phyloP scores from a whole-genome alignment of 2,113 vertebrate species.

The Sakesphorus luctuosus region DNA sequence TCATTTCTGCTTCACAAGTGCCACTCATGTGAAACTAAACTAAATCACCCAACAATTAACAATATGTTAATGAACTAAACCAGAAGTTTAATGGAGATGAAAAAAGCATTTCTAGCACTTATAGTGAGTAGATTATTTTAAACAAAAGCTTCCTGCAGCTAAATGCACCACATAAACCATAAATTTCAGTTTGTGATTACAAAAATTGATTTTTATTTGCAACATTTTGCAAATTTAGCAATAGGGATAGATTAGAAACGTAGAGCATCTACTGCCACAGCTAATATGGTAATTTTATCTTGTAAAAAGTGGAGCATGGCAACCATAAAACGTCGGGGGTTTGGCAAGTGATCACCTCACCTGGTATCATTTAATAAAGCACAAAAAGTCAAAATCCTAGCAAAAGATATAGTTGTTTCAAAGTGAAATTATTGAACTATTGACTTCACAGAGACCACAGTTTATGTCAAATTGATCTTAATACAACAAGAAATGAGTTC shows the following conservation, averaged over 20 bases:
- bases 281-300: not conserved
- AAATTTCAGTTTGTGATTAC: not conserved
- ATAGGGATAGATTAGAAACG: not conserved
- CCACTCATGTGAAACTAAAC: conserved; percentile 5
- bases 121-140: not conserved
- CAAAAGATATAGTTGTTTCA: not conserved
- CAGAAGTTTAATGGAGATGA: conserved; percentile 19
- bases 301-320: not conserved
- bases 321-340: not conserved
- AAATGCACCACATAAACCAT: not conserved
- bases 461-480: not conserved
- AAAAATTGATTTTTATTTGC: not conserved
- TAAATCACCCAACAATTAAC: conserved; percentile 50
- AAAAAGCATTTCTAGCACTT: not conserved
- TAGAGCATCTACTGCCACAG: not conserved
- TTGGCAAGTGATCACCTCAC: not conserved
- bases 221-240: not conserved
- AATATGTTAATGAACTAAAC: conserved; percentile 43
- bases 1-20: not conserved
- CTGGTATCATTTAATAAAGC: not conserved
- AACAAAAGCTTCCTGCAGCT: conserved; percentile 28
- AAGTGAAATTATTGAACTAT: not conserved
- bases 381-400: not conserved
- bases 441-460: not conserved
- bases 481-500: not conserved